phyloP scores from a whole-genome alignment of 2,888 invertebrate genomes.

The Unio delphinus region DNA sequence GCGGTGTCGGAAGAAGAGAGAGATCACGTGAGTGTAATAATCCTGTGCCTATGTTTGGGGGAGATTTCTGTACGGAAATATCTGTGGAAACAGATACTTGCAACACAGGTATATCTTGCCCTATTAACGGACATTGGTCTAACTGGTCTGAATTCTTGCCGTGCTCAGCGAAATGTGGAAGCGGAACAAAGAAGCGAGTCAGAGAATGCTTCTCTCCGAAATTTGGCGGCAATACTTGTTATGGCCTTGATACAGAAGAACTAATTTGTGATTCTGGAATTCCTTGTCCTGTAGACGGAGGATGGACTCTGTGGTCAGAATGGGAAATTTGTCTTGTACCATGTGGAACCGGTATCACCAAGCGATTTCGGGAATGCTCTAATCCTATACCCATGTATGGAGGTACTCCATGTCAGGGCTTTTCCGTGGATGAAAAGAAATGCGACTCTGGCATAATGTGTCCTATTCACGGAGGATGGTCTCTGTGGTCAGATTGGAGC shows the following conservation, averaged over 20 bases:
- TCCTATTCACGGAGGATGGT: conserved; percentile 33
- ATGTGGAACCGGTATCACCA: conserved; percentile 23
- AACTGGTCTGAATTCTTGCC: conserved; percentile 16
- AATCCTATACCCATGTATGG: conserved; percentile 27
- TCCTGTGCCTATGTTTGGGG: conserved; percentile 27
- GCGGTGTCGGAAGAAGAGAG: conserved; percentile 16
- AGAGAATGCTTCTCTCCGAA: conserved; percentile 22
- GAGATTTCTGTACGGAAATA: conserved; percentile 17
- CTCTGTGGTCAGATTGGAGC: conserved; percentile 17
- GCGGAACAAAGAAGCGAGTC: conserved; percentile 13
- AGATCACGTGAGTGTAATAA: conserved; percentile 18
- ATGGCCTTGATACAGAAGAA: conserved; percentile 15
- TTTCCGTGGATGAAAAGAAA: conserved; percentile 10
- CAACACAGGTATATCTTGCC: conserved; percentile 22
- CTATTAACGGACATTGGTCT: conserved; percentile 25
- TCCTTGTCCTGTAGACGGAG: conserved; percentile 31
- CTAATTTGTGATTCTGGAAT: conserved; percentile 19
- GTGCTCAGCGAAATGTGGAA: conserved; percentile 26
- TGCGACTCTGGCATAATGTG: conserved; percentile 18
- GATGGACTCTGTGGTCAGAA: conserved; percentile 27
- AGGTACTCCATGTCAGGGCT: conserved; percentile 25
- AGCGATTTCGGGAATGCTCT: conserved; percentile 20
- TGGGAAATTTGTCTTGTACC: conserved; percentile 25
- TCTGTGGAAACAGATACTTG: conserved; percentile 12
- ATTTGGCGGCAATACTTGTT: conserved; percentile 24